Evolutionary conservation across 2,113 vertebrate genomes (phyloP), one percentile per base, ranked within the genome.

Genomic region (Corvus cornix): DNA sequence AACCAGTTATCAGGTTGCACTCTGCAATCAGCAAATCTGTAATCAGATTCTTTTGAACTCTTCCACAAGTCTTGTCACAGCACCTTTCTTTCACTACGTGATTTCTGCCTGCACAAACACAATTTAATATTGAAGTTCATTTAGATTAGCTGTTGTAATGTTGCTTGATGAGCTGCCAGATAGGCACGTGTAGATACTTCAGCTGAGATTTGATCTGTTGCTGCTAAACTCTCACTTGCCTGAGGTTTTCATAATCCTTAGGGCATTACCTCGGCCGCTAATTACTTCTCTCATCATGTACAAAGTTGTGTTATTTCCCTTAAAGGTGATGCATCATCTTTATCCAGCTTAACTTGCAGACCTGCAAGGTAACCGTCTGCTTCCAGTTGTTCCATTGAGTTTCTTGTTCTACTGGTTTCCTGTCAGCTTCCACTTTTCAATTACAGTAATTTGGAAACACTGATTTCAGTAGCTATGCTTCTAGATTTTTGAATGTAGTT

Each of bases 231-330:
- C 77, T 94, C 85, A 69, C 82, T 95, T 84, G 92, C 95, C 94
- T 92, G 80, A 92, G 91, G 64, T 95, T 97, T 97, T 94, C 80
- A 62, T 76, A 89, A 69, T 83, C 85, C 75, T 97, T 68, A 76
- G 80, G 91, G 79, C 79, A 81, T 80, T 92, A 74, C 75, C 78
- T 86, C 7, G 62, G 52, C 85, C 95, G 62, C 93, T 94, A 97
- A 96, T 97, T 95, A 96, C 89, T 94, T 79, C 93, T 94, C 95
- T 97, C 81, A 88, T 84, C 68, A 52, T 83, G 92, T 89, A 73
- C 87, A 92, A 97, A 97, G 96, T 26, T 44, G 72, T 95, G 88
- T 70, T 96, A 95, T 96, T 98, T 96, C 86, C 91, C 87, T 95
- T 88, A 72, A 94, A 95, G 79, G 93, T 87, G 85, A 96, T 96